These are phyloP conservation scores for Drosophila nigromelanica DNA, from an alignment of 1,140 invertebrate species.

Conservation along the genomic window DNA sequence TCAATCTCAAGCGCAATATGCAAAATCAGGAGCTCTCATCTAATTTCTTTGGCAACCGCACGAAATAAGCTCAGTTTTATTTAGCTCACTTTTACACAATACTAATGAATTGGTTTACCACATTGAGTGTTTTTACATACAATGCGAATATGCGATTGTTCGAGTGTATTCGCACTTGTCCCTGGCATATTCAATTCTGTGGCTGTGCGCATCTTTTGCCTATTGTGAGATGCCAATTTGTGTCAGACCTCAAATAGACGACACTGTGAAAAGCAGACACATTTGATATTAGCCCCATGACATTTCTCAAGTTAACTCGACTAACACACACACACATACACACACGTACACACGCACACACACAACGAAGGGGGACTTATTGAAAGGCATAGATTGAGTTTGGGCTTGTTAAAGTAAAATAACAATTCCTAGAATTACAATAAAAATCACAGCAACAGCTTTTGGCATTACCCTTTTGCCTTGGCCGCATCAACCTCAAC, in stretches of 20 bases:
- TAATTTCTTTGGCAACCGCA: conserved; percentile 18
- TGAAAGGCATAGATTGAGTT: conserved; percentile 59
- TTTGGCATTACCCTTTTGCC: conserved; percentile 69
- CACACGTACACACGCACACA: conserved; percentile 4
- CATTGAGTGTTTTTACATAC: conserved; percentile 42
- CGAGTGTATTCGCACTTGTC: conserved; percentile 29
- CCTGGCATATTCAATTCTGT: conserved; percentile 7
- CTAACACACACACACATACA: conserved; percentile 16
- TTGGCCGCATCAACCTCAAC: conserved; percentile 4
- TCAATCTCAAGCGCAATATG: background rate
- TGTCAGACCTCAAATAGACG: conserved; percentile 64
- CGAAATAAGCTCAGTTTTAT: conserved; percentile 50
- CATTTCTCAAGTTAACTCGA: conserved; percentile 56
- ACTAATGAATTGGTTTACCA: conserved; percentile 49
- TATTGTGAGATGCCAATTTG: conserved; percentile 65
- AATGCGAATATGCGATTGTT: conserved; percentile 8
- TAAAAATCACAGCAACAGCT: conserved; percentile 74
- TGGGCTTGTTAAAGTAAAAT: conserved; percentile 77
- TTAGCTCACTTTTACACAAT: conserved; percentile 38
- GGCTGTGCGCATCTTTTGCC: conserved; percentile 34
- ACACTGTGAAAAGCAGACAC: conserved; percentile 33
- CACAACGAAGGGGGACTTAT: background rate
- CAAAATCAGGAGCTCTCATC: background rate
- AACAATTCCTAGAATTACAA: conserved; percentile 79
- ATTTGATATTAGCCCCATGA: conserved; percentile 72